Conservation (phyloP, 2,888 invertebrate genomes). For the Calameuta filiformis region DNA sequence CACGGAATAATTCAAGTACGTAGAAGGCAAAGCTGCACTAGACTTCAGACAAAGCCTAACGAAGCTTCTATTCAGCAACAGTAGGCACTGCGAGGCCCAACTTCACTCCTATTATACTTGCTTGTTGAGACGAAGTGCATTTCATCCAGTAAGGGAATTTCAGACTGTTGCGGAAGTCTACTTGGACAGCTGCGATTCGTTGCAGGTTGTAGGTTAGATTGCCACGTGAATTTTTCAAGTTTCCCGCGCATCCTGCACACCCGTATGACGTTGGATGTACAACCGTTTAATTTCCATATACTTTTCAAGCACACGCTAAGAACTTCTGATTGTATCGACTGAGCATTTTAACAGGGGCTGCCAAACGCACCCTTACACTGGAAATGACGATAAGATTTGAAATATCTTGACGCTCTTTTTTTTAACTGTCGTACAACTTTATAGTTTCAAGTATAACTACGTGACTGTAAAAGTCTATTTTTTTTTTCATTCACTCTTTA, state of each 20-base stretch:
- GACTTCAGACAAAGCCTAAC: slow-evolving; percentile 50
- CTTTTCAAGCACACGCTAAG: no score
- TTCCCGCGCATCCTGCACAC: background rate
- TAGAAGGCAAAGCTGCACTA: slow-evolving; percentile 40
- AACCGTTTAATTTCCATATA: slow-evolving; percentile 3
- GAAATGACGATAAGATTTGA: no score
- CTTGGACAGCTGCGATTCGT: background rate
- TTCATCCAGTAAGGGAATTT: slow-evolving; percentile 46
- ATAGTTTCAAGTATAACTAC: no score
- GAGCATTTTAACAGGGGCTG: no score
- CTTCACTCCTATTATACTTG: slow-evolving; percentile 50
- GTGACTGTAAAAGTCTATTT: no score
- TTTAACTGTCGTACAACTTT: no score
- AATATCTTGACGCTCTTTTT: no score
- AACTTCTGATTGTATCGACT: no score
- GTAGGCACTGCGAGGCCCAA: slow-evolving; percentile 47
- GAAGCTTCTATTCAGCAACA: slow-evolving; percentile 52
- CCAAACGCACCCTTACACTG: no score
- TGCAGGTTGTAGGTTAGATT: background rate
- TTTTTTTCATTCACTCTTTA: no score
- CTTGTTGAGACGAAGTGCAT: slow-evolving; percentile 41
- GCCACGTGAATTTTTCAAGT: background rate
- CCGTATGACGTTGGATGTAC: background rate
- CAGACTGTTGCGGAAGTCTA: slow-evolving; percentile 23
- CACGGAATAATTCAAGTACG: slow-evolving; percentile 46